Conservation (phyloP, 2,888 invertebrate species). For the Coenonympha glycerion region DNA sequence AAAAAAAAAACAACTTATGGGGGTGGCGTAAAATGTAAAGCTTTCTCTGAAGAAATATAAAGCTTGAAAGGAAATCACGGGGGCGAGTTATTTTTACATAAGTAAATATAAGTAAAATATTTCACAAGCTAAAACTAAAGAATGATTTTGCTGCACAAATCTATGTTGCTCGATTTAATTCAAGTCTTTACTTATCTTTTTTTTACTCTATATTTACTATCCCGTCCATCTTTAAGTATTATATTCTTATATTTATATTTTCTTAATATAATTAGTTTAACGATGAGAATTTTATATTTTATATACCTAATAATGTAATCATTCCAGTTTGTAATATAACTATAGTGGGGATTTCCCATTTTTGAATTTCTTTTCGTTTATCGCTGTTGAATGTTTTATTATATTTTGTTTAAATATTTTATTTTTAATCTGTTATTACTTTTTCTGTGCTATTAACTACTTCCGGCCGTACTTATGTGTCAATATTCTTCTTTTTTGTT, state of each 20-base stretch:
- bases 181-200: background rate
- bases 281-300: background rate
- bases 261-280: background rate
- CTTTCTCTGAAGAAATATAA: background rate
- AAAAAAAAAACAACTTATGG: background rate
- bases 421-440: constrained; percentile 31
- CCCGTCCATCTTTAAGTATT: constrained; percentile 9
- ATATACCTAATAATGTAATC: background rate
- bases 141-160: constrained; percentile 5
- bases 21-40: background rate
- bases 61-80: background rate
- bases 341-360: background rate
- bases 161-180: constrained; percentile 4
- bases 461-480: constrained; percentile 48
- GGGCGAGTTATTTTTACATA: background rate
- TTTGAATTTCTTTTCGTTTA: constrained; percentile 21
- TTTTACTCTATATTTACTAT: constrained; percentile 2
- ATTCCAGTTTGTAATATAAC: constrained; percentile 8
- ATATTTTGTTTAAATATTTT: constrained; percentile 31
- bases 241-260: constrained; percentile 5
- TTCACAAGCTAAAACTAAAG: constrained; percentile 10
- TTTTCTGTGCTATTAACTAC: constrained; percentile 29
- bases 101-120: background rate
- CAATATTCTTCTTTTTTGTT: constrained; percentile 38
- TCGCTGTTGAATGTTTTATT: constrained; percentile 31